Evolutionary conservation across 1,140 invertebrate genomes (phyloP).

Genomic region (Drosophila subpulchrella): DNA sequence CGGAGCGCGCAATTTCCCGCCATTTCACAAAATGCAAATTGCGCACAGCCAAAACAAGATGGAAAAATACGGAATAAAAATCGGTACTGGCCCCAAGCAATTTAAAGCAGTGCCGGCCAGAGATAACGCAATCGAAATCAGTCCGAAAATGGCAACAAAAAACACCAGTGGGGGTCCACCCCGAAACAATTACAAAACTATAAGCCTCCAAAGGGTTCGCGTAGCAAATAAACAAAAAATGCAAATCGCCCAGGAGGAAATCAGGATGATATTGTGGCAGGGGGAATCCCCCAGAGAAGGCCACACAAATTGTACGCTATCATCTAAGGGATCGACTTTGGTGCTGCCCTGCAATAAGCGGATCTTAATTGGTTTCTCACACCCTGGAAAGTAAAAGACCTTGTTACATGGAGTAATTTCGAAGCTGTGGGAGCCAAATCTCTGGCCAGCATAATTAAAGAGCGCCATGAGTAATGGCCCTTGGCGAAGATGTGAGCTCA

Average conservation of each 20-base stretch:
- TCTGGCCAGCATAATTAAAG: conserved; percentile 53
- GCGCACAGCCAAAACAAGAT: conserved; percentile 17
- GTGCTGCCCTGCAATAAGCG: conserved; percentile 47
- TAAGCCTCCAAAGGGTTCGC: conserved; percentile 75
- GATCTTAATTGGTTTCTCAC: conserved; percentile 63
- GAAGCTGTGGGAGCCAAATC: conserved; percentile 2
- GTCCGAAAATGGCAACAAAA: conserved; percentile 63
- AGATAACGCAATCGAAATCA: conserved; percentile 48
- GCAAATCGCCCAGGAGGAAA: conserved; percentile 17
- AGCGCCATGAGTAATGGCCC: conserved; percentile 15
- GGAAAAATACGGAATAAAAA: conserved; percentile 20
- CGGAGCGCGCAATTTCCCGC: conserved; percentile 70
- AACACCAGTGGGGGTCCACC: conserved; percentile 21
- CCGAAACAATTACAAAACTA: conserved; percentile 81
- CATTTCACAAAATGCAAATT: conserved; percentile 70
- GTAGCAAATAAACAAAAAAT: conserved; percentile 67
- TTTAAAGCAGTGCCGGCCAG: conserved; percentile 47
- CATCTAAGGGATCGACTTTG: conserved; percentile 52
- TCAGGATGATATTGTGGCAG: not conserved
- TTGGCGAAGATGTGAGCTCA: not conserved
- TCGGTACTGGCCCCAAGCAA: conserved; percentile 50
- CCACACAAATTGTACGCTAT: conserved; percentile 46
- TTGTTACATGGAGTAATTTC: conserved; percentile 3
- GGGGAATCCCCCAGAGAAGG: conserved; percentile 19
- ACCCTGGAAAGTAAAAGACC: not conserved